A percentile compares a stretch with the other conserved stretches of the same genome.
Evolutionary conservation across 2,797 vertebrate genomes (phyloP).

Genomic region (Mycteria americana): DNA sequence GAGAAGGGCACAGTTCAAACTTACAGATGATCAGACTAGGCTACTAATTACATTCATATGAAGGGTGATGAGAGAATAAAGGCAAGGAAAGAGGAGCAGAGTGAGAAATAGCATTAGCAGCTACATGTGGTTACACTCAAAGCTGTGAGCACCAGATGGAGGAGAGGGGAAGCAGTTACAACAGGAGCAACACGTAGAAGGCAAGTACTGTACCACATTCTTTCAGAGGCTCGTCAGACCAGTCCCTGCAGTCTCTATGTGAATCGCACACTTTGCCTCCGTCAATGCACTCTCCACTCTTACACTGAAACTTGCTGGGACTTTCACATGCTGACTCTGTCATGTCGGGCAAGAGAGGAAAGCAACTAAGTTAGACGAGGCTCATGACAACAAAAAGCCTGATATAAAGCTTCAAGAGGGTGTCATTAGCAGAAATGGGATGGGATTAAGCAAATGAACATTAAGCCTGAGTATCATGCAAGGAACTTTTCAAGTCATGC

Average conservation of each 20-base stretch:
- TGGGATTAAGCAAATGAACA: constrained; percentile 46
- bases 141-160: constrained; percentile 57
- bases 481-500: neutral
- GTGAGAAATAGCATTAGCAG: constrained; percentile 62
- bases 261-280: constrained; percentile 92
- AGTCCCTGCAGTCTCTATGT: constrained; percentile 93
- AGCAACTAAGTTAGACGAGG: constrained; percentile 63
- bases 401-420: constrained; percentile 38
- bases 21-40: constrained; percentile 32
- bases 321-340: constrained; percentile 91
- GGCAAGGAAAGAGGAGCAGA: constrained; percentile 41
- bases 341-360: constrained; percentile 70
- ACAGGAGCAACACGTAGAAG: constrained; percentile 68
- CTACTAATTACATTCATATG: constrained; percentile 47
- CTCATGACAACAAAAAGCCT: constrained; percentile 36
- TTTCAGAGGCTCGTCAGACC: constrained; percentile 95
- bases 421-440: constrained; percentile 51
- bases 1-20: constrained; percentile 53
- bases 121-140: constrained; percentile 59
- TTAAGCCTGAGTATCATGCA: constrained; percentile 3
- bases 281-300: constrained; percentile 95
- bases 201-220: constrained; percentile 88
- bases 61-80: constrained; percentile 49
- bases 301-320: constrained; percentile 91
- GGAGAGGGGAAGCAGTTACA: constrained; percentile 57